phyloP scores from a whole-genome alignment of 2,797 vertebrate species.

The Myiotriccus ornatus region DNA sequence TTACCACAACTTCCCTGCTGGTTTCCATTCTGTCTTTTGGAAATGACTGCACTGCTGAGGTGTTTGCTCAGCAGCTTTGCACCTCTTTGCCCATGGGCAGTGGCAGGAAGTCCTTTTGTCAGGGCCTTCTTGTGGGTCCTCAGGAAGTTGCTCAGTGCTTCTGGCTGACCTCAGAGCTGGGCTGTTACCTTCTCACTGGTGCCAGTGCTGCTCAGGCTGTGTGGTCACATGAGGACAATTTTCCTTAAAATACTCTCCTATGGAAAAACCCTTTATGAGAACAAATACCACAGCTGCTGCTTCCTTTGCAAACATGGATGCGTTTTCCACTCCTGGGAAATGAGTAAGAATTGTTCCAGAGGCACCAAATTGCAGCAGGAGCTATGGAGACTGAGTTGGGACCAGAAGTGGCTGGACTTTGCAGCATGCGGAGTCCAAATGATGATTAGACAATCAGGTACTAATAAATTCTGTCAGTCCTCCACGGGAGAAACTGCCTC shows the following conservation, averaged over 20 bases:
- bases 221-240: not conserved
- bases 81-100: not conserved
- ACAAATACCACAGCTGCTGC: not conserved
- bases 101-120: not conserved
- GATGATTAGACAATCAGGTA: not conserved
- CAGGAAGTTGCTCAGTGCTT: not conserved
- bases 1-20: not conserved
- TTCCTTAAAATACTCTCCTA: not conserved
- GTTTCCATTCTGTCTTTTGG: not conserved
- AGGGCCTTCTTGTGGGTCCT: not conserved
- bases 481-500: not conserved
- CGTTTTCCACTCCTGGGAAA: not conserved
- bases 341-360: not conserved
- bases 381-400: not conserved
- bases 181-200: not conserved
- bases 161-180: not conserved
- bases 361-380: not conserved
- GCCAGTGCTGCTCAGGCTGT: not conserved
- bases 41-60: not conserved
- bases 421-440: not conserved
- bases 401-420: not conserved
- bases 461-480: not conserved
- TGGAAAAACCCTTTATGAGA: not conserved
- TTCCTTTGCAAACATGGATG: not conserved
- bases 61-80: not conserved